Evolutionary conservation across 2,888 invertebrate species (phyloP).

Genomic region (Dicyrtomina minuta): DNA sequence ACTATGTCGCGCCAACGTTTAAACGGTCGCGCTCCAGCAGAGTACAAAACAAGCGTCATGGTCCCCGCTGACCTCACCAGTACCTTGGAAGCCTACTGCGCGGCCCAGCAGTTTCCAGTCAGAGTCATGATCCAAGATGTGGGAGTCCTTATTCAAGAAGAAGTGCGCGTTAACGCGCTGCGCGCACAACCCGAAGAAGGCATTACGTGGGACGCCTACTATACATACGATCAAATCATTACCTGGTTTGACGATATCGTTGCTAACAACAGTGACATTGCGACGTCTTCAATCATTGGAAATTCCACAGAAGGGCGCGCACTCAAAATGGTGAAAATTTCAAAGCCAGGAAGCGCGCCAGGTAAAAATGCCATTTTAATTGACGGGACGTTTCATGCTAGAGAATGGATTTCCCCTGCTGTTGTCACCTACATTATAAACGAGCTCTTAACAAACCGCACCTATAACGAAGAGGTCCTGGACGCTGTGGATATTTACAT

Average conservation of each 20-base stretch:
- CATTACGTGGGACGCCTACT: slow-evolving; percentile 29
- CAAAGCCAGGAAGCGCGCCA: slow-evolving; percentile 14
- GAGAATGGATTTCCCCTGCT: slow-evolving; percentile 65
- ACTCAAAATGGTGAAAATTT: slow-evolving; percentile 33
- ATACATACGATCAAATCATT: slow-evolving; percentile 41
- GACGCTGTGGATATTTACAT: slow-evolving; percentile 67
- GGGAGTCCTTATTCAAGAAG: not conserved
- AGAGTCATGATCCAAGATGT: slow-evolving; percentile 8
- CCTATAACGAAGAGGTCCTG: slow-evolving; percentile 51
- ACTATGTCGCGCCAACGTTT: not conserved
- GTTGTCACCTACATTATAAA: slow-evolving; percentile 54
- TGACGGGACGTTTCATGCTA: slow-evolving; percentile 69
- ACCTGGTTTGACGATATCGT: slow-evolving; percentile 50
- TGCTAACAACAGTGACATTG: slow-evolving; percentile 46
- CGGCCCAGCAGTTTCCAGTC: not conserved
- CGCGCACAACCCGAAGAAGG: too few species aligned
- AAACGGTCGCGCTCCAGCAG: not conserved
- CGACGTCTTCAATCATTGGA: slow-evolving; percentile 30
- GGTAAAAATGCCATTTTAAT: slow-evolving; percentile 35
- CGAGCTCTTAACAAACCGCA: slow-evolving; percentile 53
- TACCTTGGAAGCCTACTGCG: not conserved
- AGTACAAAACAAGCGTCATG: slow-evolving; percentile 32
- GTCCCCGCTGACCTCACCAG: slow-evolving; percentile 17
- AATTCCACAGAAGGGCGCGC: slow-evolving; percentile 29
- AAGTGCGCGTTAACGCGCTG: not conserved